These are phyloP conservation scores for Trichogramma pretiosum DNA, from an alignment of 1,140 invertebrate species.

Conservation along the genomic window DNA sequence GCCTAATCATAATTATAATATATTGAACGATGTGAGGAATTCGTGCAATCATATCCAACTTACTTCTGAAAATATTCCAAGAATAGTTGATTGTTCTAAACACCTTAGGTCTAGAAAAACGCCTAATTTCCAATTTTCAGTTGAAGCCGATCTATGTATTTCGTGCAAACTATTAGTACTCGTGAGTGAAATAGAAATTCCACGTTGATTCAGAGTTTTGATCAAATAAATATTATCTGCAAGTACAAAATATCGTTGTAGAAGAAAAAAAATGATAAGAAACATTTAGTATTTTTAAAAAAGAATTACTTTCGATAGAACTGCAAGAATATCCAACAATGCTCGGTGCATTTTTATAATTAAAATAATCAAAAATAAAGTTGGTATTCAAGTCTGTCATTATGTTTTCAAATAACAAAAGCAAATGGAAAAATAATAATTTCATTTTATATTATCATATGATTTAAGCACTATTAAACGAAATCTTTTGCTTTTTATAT, in stretches of 20 bases:
- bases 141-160: background rate
- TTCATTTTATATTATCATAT: no score
- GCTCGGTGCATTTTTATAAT: conserved; percentile 18
- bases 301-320: conserved; percentile 3
- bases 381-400: conserved; percentile 17
- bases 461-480: no score
- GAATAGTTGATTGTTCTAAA: background rate
- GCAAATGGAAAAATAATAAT: no score
- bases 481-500: no score
- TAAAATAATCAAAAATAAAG: conserved; percentile 18
- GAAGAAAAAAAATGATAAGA: background rate
- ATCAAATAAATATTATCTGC: conserved; percentile 7
- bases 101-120: conserved; percentile 2
- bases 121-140: conserved; percentile 1
- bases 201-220: background rate
- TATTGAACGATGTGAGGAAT: no score
- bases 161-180: background rate
- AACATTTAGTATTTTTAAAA: background rate
- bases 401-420: no score
- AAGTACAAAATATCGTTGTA: background rate
- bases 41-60: no score
- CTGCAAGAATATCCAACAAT: conserved; percentile 13
- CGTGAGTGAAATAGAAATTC: background rate
- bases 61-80: background rate
- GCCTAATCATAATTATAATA: conserved; percentile 2